phyloP scores from a whole-genome alignment of 2,113 vertebrate species.

The Gymnarchus niloticus region DNA sequence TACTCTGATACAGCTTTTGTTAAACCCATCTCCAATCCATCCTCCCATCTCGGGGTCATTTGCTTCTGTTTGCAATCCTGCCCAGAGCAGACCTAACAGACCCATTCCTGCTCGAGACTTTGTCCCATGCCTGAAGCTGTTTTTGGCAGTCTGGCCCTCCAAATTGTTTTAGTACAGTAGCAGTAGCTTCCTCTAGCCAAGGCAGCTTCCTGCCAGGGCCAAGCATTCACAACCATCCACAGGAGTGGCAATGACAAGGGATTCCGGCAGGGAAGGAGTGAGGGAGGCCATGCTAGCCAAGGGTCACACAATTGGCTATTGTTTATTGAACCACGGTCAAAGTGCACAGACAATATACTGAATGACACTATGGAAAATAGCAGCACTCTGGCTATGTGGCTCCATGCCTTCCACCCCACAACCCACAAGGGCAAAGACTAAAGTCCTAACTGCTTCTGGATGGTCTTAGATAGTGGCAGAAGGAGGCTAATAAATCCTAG shows the following conservation, averaged over 20 bases:
- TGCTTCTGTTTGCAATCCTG: neutral
- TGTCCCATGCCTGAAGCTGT: neutral
- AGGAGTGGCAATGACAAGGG: neutral
- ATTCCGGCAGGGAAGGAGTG: neutral
- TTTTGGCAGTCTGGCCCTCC: neutral
- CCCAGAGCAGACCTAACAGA: neutral
- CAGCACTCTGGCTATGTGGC: neutral
- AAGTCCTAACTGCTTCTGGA: neutral
- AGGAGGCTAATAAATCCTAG: neutral
- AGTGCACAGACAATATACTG: neutral
- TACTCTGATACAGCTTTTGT: neutral
- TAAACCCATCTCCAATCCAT: neutral
- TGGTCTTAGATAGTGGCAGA: neutral
- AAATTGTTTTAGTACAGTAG: constrained; percentile 6
- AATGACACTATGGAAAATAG: neutral
- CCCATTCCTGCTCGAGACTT: neutral
- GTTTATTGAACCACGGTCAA: neutral
- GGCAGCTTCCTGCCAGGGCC: neutral
- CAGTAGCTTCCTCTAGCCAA: neutral
- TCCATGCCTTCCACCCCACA: neutral
- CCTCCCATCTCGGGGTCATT: neutral
- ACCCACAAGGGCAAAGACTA: neutral
- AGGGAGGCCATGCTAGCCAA: too few relatives aligned
- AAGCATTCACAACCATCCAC: neutral
- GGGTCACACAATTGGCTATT: constrained; percentile 17